Conservation (phyloP, 1,140 invertebrate species). For the Drosophila pallidifrons region DNA sequence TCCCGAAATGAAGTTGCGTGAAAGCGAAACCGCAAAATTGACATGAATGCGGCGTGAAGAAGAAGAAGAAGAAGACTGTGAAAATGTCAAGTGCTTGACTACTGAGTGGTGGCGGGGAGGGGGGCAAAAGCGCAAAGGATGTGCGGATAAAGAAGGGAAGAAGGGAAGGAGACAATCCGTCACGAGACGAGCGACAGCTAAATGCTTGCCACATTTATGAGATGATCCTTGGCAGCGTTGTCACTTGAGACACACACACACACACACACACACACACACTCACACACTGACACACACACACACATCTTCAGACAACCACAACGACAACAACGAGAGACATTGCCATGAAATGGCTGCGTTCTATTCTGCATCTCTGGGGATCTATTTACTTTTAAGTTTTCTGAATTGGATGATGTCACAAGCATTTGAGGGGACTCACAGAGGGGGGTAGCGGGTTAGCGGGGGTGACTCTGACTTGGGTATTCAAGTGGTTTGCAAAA, state of each 20-base stretch:
- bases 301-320: constrained; percentile 24
- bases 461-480: constrained; percentile 55
- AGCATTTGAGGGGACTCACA: constrained; percentile 7
- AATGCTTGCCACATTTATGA: constrained; percentile 78
- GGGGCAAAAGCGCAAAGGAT: neutral
- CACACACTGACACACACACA: neutral
- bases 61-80: constrained; percentile 51
- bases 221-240: constrained; percentile 79
- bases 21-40: constrained; percentile 80
- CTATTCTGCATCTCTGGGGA: constrained; percentile 66
- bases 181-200: constrained; percentile 57
- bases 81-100: constrained; percentile 75
- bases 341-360: constrained; percentile 42
- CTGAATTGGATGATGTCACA: constrained; percentile 81
- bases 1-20: constrained; percentile 59
- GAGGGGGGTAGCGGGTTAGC: constrained; percentile 32
- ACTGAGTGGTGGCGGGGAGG: neutral
- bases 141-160: neutral
- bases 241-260: constrained; percentile 74
- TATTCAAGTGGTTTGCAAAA: constrained; percentile 38
- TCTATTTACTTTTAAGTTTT: constrained; percentile 83
- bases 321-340: constrained; percentile 45
- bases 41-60: constrained; percentile 62
- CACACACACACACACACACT: neutral
- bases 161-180: constrained; percentile 50